Evolutionary conservation across 2,888 invertebrate species (phyloP).

Genomic region (Entomobrya multifasciata): DNA sequence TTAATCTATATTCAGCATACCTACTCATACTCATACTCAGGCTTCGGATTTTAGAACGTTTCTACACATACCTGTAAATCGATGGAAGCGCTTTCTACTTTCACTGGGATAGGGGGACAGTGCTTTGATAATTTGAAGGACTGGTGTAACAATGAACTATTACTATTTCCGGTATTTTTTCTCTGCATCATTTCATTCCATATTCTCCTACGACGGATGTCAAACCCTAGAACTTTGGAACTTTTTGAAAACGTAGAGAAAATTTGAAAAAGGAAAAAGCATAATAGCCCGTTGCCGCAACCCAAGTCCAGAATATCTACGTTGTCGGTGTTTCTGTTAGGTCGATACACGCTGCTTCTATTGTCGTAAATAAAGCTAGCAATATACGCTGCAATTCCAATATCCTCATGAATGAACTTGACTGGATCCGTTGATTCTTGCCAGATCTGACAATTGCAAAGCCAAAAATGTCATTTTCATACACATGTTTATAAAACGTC

Average conservation of each 20-base stretch:
- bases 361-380: constrained; percentile 45
- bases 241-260: constrained; percentile 85
- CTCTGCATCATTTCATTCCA: constrained; percentile 90
- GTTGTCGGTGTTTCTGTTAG: constrained; percentile 87
- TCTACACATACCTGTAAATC: too few relatives aligned
- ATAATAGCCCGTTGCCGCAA: constrained; percentile 98
- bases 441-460: constrained; percentile 87
- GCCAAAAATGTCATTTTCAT: constrained; percentile 28
- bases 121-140: neutral
- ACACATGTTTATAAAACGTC: too few relatives aligned
- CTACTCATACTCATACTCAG: too few relatives aligned
- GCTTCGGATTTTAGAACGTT: too few relatives aligned
- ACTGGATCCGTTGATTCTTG: constrained; percentile 95
- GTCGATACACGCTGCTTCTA: constrained; percentile 83
- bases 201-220: constrained; percentile 89
- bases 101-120: neutral
- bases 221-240: constrained; percentile 90
- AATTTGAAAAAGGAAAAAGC: constrained; percentile 88
- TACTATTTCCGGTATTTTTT: neutral
- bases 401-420: constrained; percentile 98
- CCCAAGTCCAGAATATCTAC: constrained; percentile 92
- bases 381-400: constrained; percentile 93
- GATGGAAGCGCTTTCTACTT: neutral
- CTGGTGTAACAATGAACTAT: neutral
- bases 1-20: too few relatives aligned